Evolutionary conservation across 2,113 vertebrate genomes (phyloP).

Genomic region (Pongo abelii): DNA sequence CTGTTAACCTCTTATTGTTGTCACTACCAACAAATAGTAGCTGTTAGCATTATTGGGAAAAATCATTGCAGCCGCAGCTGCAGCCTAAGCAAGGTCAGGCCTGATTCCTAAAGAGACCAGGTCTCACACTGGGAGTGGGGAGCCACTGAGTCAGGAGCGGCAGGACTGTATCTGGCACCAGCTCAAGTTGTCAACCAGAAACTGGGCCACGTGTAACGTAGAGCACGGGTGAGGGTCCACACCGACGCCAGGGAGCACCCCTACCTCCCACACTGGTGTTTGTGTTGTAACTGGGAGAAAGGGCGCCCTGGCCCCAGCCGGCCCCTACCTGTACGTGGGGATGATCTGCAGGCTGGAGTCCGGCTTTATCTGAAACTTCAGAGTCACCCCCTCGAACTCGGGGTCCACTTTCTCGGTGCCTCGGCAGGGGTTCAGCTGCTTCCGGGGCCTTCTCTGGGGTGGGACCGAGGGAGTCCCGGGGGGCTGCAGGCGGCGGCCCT

Average conservation of each 20-base stretch:
- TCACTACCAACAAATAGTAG: not conserved
- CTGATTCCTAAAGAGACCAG: not conserved
- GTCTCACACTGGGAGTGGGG: not conserved
- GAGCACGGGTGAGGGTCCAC: not conserved
- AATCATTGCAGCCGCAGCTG: not conserved
- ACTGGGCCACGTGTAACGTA: not conserved
- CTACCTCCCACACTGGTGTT: not conserved
- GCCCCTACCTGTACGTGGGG: conserved; percentile 87
- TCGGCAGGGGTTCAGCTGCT: conserved; percentile 85
- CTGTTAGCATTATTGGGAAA: not conserved
- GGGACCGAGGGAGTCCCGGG: not conserved
- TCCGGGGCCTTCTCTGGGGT: conserved; percentile 81
- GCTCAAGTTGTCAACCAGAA: not conserved
- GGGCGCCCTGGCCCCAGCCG: not conserved
- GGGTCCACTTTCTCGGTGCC: conserved; percentile 86
- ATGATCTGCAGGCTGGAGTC: conserved; percentile 85
- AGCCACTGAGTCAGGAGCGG: not conserved
- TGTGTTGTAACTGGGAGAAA: not conserved
- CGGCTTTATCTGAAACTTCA: conserved; percentile 85
- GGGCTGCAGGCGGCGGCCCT: conserved; percentile 79
- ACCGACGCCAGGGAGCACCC: not conserved
- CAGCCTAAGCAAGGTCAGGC: not conserved
- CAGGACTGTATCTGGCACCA: not conserved
- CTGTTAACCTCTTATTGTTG: not conserved
- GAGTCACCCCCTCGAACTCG: conserved; percentile 87